Percentiles rank a stretch among this genome's conserved stretches.
phyloP scores from a whole-genome alignment of 2,113 vertebrate genomes.

The Thermophis baileyi region DNA sequence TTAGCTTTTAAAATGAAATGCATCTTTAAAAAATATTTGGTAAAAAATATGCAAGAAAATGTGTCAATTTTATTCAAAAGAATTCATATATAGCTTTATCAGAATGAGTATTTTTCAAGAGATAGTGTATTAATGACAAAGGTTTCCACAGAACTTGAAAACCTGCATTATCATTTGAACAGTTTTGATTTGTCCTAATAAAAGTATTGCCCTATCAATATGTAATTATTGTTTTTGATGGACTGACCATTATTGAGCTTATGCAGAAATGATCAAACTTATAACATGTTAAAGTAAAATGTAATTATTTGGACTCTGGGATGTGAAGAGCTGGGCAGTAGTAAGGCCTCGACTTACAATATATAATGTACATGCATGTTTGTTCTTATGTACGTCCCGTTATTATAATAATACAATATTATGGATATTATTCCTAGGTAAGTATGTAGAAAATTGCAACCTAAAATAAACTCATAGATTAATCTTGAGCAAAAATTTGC shows the following conservation, averaged over 20 bases:
- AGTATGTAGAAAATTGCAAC: not conserved
- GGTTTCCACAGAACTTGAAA: not conserved
- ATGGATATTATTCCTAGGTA: not conserved
- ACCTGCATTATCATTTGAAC: not conserved
- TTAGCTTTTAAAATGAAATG: not conserved
- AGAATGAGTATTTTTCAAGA: accelerated
- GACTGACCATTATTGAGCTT: not conserved
- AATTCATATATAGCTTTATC: not conserved
- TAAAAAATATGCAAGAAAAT: not conserved
- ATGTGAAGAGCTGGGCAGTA: not conserved
- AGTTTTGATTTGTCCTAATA: not conserved
- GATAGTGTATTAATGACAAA: not conserved
- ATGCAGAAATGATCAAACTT: not conserved
- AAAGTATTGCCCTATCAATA: not conserved
- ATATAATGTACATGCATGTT: not conserved
- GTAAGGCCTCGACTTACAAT: not conserved
- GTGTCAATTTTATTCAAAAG: not conserved
- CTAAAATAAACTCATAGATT: not conserved
- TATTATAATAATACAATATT: not conserved
- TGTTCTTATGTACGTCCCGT: not conserved
- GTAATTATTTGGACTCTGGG: not conserved
- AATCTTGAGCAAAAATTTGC: not conserved
- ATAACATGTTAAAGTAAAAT: not conserved
- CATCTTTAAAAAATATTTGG: not conserved
- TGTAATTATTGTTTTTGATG: not conserved